These are phyloP conservation scores for Brachymystax lenok DNA, from an alignment of 2,797 vertebrate genomes.

Conservation along the genomic window DNA sequence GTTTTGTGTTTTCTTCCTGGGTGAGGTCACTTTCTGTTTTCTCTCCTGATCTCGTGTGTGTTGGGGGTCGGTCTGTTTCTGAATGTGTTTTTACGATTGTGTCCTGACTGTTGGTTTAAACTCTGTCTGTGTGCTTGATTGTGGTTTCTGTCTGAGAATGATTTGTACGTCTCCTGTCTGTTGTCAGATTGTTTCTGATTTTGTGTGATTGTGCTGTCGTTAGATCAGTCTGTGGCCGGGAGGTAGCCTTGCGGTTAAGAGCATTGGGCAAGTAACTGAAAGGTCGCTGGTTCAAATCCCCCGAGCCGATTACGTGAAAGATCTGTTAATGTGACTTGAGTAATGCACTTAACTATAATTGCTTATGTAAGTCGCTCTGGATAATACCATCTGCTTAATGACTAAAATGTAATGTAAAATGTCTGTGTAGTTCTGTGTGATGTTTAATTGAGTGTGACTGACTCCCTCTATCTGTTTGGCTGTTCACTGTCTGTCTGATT, in stretches of 20 bases:
- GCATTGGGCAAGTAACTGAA: no score
- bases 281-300: no score
- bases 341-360: no score
- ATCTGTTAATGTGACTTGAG: no score
- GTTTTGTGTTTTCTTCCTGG: constrained; percentile 43
- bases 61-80: background rate
- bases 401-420: no score
- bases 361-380: no score
- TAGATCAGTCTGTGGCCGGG: no score
- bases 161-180: no score
- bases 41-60: constrained; percentile 6
- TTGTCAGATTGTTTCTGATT: background rate
- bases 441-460: background rate
- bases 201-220: background rate
- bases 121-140: background rate
- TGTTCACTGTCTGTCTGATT: background rate
- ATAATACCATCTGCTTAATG: no score
- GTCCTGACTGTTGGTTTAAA: background rate
- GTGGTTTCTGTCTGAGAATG: background rate
- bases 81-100: background rate
- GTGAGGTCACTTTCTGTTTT: constrained; percentile 25
- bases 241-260: no score
- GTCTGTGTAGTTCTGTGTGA: background rate
- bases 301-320: no score
- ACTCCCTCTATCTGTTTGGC: background rate